Base-by-base conservation (phyloP, 2,797 vertebrate species). In the Alca torda region DNA sequence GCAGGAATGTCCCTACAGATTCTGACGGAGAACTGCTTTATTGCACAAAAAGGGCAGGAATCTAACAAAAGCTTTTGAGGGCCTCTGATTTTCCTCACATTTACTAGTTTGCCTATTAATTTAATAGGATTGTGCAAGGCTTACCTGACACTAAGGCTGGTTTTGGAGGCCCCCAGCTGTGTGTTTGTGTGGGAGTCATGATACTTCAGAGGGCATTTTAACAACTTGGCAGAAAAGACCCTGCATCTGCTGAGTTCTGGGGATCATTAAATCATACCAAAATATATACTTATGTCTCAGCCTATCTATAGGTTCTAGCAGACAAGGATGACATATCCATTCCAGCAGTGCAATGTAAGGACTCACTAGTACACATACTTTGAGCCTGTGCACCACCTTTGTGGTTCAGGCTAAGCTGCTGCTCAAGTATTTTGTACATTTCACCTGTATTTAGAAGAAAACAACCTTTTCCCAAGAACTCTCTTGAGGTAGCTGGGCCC, bases 21-120 rank as follows among this genome's bases (percentile, higher is more conserved):
- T 95, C 84, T 70, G 10, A 16, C 23, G 90, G 83, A 93, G 81
- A 90, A 74, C 37, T 91, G 67, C 41, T 93, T 93, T 95, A 81
- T 56, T 81, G 80, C 74, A 83, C 20, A 81, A 64, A 87, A 95
- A 94, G 39, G 72, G 39, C 70, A 97, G 60, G 33, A 63, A 43
- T 70, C 72, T 69, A 96, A 91, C 50, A 95, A 94, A 97, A 88
- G 41, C 57, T 86, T 88, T 41, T 59, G 46, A 60, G 60, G n/a
- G 72, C 77, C 60, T 87, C 89, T 80, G 84, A 93, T 97, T 91
- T 93, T 90, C 48, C 67, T 92, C 84, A 91, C 90, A 84, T 96
- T 96, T 96, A 82, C 83, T 94, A 20, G 37, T 94, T 83, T 77
- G 68, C 69, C 94, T 93, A 83, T 95, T 97, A 97, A 96, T 97